phyloP scores from a whole-genome alignment of 1,140 invertebrate species.

The Megathymus violae region DNA sequence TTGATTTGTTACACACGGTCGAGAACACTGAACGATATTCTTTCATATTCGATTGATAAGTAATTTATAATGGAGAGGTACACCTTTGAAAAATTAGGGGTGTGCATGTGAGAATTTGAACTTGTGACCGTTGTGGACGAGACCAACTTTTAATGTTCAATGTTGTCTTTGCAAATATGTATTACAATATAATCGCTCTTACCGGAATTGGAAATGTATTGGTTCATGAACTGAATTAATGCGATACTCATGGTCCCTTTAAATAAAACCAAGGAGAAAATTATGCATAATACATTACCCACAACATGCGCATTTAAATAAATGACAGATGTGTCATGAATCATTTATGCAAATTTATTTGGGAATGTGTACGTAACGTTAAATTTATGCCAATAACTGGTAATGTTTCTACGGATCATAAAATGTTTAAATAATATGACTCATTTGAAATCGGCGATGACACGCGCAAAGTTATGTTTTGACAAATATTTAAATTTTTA shows the following conservation, averaged over 20 bases:
- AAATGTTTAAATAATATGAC: slow-evolving; percentile 29
- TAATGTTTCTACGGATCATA: slow-evolving; percentile 29
- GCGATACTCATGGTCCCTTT: slow-evolving; percentile 11
- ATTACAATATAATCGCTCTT: too few relatives aligned
- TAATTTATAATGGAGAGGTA: too few relatives aligned
- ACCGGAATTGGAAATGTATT: too few relatives aligned
- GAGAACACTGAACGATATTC: too few relatives aligned
- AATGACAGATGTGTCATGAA: slow-evolving; percentile 32
- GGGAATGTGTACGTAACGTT: slow-evolving; percentile 8
- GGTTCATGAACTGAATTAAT: background rate
- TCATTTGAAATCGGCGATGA: slow-evolving; percentile 17
- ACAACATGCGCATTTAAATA: slow-evolving; percentile 23
- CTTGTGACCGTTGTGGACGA: too few relatives aligned
- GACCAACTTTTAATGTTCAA: too few relatives aligned
- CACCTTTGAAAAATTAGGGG: too few relatives aligned
- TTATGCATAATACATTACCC: slow-evolving; percentile 16
- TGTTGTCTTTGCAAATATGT: too few relatives aligned
- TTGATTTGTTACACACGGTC: too few relatives aligned
- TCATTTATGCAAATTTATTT: slow-evolving; percentile 30
- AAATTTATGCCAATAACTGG: slow-evolving; percentile 31
- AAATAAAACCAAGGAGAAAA: slow-evolving; percentile 20
- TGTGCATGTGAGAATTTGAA: too few relatives aligned
- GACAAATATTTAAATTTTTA: slow-evolving; percentile 23
- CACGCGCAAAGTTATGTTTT: slow-evolving; percentile 14
- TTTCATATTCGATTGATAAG: too few relatives aligned